Evolutionary conservation across 2,113 vertebrate species (phyloP).

Genomic region (Mus musculus): GRCm39 chr9:32669501-32670000

Average conservation of each 20-base stretch:
- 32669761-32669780: constrained; percentile 75
- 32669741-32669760: constrained; percentile 63
- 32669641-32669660: background rate
- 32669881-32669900: constrained; percentile 66
- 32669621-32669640: background rate
- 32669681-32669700: constrained; percentile 49
- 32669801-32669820: constrained; percentile 72
- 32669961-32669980: background rate
- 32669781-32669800: constrained; percentile 76
- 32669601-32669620: background rate
- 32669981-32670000: constrained; percentile 1
- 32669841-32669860: constrained; percentile 65
- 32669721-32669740: constrained; percentile 79
- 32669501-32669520: background rate
- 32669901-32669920: background rate
- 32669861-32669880: constrained; percentile 62
- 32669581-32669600: background rate
- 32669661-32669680: background rate
- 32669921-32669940: accelerated
- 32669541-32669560: background rate
- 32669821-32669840: constrained; percentile 16
- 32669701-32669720: constrained; percentile 78
- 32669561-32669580: background rate
- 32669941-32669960: background rate
- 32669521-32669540: no score